These are phyloP conservation scores for Malurus melanocephalus DNA, from an alignment of 2,113 vertebrate genomes.

Conservation along the genomic window DNA sequence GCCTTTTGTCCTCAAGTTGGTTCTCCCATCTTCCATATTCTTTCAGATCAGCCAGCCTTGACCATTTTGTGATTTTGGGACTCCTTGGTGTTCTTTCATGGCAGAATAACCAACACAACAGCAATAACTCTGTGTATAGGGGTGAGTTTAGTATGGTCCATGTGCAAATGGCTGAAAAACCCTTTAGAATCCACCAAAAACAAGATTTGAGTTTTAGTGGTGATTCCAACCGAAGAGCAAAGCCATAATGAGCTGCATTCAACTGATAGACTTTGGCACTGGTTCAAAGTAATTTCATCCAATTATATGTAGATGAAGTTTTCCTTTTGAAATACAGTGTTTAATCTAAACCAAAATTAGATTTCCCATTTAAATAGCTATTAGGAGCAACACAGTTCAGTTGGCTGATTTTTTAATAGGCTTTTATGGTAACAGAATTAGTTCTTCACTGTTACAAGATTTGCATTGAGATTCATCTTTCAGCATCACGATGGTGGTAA, in stretches of 20 bases:
- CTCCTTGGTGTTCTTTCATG: too few species aligned
- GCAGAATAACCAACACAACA: too few species aligned
- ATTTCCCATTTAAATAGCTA: constrained; percentile 40
- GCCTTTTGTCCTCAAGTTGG: too few species aligned
- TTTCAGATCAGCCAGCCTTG: too few species aligned
- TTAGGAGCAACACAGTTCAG: constrained; percentile 28
- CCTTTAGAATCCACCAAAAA: too few species aligned
- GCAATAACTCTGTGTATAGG: too few species aligned
- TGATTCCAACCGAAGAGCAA: not conserved
- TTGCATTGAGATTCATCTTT: not conserved
- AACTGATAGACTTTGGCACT: constrained; percentile 26
- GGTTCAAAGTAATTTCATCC: constrained; percentile 17
- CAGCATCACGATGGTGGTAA: not conserved
- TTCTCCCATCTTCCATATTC: too few species aligned
- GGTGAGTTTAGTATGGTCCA: too few species aligned
- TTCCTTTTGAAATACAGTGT: constrained; percentile 31
- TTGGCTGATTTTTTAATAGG: constrained; percentile 28
- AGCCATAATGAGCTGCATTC: constrained; percentile 5
- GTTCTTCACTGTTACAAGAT: not conserved
- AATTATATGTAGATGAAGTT: constrained; percentile 38
- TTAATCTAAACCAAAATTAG: constrained; percentile 45
- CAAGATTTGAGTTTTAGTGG: not conserved
- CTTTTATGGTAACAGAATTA: constrained; percentile 7
- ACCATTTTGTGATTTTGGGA: too few species aligned
- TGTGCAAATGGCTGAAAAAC: too few species aligned